Evolutionary conservation across 2,113 vertebrate species (phyloP), one percentile per base, ranked within the genome.

Genomic region (Amphiprion percula): DNA sequence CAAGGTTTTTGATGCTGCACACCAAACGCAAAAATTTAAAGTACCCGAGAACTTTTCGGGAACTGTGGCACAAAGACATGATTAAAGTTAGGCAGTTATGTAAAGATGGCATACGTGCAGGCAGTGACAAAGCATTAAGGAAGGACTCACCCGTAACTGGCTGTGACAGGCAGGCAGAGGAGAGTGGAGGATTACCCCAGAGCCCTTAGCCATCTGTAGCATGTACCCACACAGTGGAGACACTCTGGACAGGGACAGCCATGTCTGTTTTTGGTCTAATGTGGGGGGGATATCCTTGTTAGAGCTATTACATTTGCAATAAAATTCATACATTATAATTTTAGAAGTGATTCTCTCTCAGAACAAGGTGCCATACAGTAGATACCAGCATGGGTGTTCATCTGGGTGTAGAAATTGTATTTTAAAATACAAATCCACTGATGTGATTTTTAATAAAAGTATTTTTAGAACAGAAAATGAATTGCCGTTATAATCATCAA

Each of bases 151-250:
- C 87, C 19, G 19, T 62, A 46, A n/a, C 9, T 77, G 24, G 17
- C 88, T 90, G 90, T 95, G 91, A 53, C 95, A 95, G 41, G 91
- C 76, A 72, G 92, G 94, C 66, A 94, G 79, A 55, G 94, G 93
- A 61, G 92, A 88, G 17, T 76, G 74, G 49, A 95, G 53, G 54
- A 79, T 72, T 47, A 93, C 82, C 4, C 79, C 84, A 19, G 16
- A 58, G 10, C 30, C 72, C 33, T 70, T 28, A 23, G 44, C 39
- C 52, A 7, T 62, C 59, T 85, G 71, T 19, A 94, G 10, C 41
- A 33, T 77, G 81, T 93, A 94, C 4, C 67, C 66, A 76, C 95
- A 95, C 19, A 19, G 23, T 5, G 49, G 52, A 12, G 88, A 66
- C 49, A 82, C 82, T 10, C 46, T 73, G 14, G 82, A 73, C 19